Conservation (phyloP, 2,888 invertebrate species). For the Eilema sororculum region DNA sequence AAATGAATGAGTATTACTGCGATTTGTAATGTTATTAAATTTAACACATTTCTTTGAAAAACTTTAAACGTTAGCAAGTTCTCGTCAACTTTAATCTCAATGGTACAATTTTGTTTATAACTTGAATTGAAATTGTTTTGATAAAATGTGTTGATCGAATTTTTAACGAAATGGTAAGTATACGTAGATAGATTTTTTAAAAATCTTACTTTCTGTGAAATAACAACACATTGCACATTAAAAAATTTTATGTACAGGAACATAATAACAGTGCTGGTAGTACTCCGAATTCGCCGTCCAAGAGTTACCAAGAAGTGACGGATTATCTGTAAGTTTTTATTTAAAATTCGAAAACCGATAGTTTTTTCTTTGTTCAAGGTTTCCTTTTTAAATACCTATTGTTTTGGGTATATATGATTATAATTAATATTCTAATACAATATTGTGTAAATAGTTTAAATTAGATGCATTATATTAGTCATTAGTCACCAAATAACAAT, state of each 20-base stretch:
- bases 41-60: constrained; percentile 1
- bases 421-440: not conserved
- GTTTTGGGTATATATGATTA: not conserved
- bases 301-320: constrained; percentile 58
- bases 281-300: constrained; percentile 65
- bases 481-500: not conserved
- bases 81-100: not conserved
- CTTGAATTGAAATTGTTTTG: not conserved
- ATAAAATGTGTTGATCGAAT: constrained; percentile 14
- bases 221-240: not conserved
- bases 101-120: not conserved
- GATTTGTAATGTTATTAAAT: constrained; percentile 10
- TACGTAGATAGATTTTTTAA: not conserved
- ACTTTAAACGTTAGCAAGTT: not conserved
- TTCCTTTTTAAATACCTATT: constrained; percentile 19
- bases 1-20: not conserved
- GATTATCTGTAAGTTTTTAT: constrained; percentile 75
- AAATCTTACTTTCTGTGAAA: constrained; percentile 11
- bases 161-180: constrained; percentile 43
- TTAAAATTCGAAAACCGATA: constrained; percentile 24
- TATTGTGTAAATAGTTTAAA: not conserved
- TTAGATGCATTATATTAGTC: not conserved
- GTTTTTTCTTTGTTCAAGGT: constrained; percentile 48
- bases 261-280: constrained; percentile 56
- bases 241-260: constrained; percentile 53